A percentile compares a stretch with the other conserved stretches of the same genome.
These are phyloP conservation scores for Drosophila peninsularis DNA, from an alignment of 2,888 invertebrate genomes.

Conservation along the genomic window DNA sequence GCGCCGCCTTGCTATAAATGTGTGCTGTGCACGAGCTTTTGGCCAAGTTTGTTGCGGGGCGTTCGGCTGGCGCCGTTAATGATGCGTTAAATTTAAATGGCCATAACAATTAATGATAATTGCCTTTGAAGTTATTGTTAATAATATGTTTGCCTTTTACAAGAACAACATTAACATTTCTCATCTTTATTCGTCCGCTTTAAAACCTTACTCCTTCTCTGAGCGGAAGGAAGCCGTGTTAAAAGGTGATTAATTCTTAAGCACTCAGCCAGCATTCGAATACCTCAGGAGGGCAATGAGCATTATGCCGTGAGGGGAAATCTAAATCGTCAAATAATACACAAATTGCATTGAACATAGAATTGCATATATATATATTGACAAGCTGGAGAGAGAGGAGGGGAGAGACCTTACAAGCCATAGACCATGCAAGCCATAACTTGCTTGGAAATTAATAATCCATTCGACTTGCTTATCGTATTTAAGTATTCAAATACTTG, in stretches of 20 bases:
- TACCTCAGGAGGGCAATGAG: background rate
- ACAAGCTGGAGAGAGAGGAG: too few species aligned
- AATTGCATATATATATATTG: too few species aligned
- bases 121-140: conserved; percentile 73
- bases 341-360: too few species aligned
- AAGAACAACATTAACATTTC: conserved; percentile 19
- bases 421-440: background rate
- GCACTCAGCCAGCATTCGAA: background rate
- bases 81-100: conserved; percentile 81
- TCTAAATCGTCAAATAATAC: background rate
- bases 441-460: background rate
- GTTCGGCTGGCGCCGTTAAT: conserved; percentile 60
- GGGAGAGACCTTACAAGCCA: background rate
- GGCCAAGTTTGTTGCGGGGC: conserved; percentile 23
- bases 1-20: conserved; percentile 41
- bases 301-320: too few species aligned
- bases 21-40: conserved; percentile 36
- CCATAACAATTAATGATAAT: conserved; percentile 79
- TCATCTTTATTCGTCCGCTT: conserved; percentile 29
- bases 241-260: conserved; percentile 6
- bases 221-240: background rate
- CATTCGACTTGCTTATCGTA: background rate
- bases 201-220: conserved; percentile 8
- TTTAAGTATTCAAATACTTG: background rate
- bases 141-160: conserved; percentile 56